Evolutionary conservation across 2,113 vertebrate species (phyloP).

Genomic region (Chaenocephalus aceratus): DNA sequence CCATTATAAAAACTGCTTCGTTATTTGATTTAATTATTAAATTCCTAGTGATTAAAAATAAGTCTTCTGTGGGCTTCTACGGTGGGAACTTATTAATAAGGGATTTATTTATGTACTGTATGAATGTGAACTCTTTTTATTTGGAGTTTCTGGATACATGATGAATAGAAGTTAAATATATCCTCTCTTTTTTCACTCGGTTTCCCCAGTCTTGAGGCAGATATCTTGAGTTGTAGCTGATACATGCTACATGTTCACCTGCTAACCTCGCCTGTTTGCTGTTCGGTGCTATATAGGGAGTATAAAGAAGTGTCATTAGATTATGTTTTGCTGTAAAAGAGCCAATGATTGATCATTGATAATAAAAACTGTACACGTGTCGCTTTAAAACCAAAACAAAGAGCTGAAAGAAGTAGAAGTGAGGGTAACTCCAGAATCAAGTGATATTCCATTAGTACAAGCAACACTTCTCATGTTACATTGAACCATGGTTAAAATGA

Average conservation of each 20-base stretch:
- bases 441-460: neutral
- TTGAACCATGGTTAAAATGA: neutral
- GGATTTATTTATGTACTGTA: too few species aligned
- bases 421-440: neutral
- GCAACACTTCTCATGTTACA: neutral
- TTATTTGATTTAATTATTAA: slow-evolving; percentile 58
- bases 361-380: too few species aligned
- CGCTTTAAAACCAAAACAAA: neutral
- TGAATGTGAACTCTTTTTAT: neutral
- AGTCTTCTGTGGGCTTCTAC: slow-evolving; percentile 15
- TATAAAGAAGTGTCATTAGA: neutral
- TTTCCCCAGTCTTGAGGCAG: neutral
- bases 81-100: neutral
- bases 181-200: neutral
- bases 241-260: neutral
- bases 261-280: neutral
- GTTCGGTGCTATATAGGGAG: neutral
- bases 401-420: neutral
- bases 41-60: slow-evolving; percentile 33
- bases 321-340: neutral
- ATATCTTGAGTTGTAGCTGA: neutral
- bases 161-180: neutral
- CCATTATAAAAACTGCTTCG: slow-evolving; percentile 28
- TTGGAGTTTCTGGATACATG: neutral
- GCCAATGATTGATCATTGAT: neutral